These are phyloP conservation scores for Stegodyphus dumicola DNA, from an alignment of 1,140 invertebrate species.

Conservation along the genomic window DNA sequence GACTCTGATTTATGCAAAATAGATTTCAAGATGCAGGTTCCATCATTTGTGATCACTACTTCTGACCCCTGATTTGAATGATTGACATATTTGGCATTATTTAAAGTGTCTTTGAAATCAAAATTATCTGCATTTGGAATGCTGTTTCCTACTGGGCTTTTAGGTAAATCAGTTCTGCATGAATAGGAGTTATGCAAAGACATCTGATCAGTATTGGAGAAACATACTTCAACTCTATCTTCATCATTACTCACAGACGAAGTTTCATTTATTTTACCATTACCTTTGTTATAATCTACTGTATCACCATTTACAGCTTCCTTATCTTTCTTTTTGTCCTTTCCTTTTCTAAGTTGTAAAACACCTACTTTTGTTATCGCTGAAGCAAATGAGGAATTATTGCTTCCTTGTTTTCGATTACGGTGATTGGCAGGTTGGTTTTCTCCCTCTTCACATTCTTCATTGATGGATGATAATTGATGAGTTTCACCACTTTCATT, in stretches of 20 bases:
- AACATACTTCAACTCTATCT: conserved; percentile 7
- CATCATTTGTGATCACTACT: conserved; percentile 46
- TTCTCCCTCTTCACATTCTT: conserved; percentile 67
- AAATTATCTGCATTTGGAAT: conserved; percentile 37
- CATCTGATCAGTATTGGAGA: conserved; percentile 11
- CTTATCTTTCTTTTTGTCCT: conserved; percentile 64
- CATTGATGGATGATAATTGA: conserved; percentile 66
- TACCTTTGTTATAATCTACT: conserved; percentile 26
- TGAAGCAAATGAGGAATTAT: conserved; percentile 28
- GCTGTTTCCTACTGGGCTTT: conserved; percentile 39
- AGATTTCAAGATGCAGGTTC: conserved; percentile 34
- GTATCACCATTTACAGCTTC: conserved; percentile 42
- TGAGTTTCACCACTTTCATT: conserved; percentile 55
- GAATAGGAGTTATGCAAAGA: conserved; percentile 42
- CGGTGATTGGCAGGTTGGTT: conserved; percentile 39
- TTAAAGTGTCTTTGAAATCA: conserved; percentile 39
- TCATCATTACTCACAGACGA: neutral
- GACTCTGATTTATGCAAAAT: conserved; percentile 43
- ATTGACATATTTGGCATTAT: conserved; percentile 51
- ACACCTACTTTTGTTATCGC: conserved; percentile 48
- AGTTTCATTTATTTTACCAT: conserved; percentile 8
- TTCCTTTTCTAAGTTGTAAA: conserved; percentile 62
- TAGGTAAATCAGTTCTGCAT: conserved; percentile 42
- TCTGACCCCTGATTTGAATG: conserved; percentile 29
- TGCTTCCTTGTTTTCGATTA: conserved; percentile 38